Evolutionary conservation across 2,113 vertebrate genomes (phyloP), one percentile per base, ranked within the genome.

Genomic region (Muntiacus reevesi): DNA sequence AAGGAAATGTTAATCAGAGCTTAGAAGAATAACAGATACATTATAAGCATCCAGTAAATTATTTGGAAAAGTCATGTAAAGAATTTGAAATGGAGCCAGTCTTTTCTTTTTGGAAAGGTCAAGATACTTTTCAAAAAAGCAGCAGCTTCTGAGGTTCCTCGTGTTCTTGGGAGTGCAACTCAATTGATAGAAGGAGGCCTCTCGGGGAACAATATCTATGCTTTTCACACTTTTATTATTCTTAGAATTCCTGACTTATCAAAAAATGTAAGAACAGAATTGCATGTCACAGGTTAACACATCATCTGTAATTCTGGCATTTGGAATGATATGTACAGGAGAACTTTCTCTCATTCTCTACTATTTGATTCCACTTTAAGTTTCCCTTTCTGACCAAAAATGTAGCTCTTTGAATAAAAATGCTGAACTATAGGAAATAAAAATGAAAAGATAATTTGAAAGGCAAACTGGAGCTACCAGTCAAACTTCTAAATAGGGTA

Each of bases 281-380:
- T 91, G 79, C 25, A 40, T 89, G 91, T 76, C 60, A 67, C n/a
- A 87, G 92, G 91, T 60, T 94, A 97, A 95, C 83, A 94, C 27
- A n/a, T 82, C 82, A 94, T 84, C 90, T 97, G 50, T 89, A 95
- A 94, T 96, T 91, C 92, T 93, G 83, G 55, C 83, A 93, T 82
- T 90, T 92, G 43, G 88, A 95, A 85, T 95, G 57, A 91, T 90
- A 78, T 15, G 4, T 92, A 76, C 36, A 87, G 86, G 14, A 84
- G 96, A 89, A 91, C 86, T 79, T 95, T 79, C 19, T 91, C 82
- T 74, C 92, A 57, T 95, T 87, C 55, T 45, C 84, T 7, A 59
- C 90, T 50, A 52, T 50, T 47, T 84, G 62, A 97, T 86, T 78
- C 82, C 52, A 94, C 86, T 93, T 94, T 43, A 67, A 54, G 52